Evolutionary conservation across 2,797 vertebrate species (phyloP).

Genomic region (Lemur catta): DNA sequence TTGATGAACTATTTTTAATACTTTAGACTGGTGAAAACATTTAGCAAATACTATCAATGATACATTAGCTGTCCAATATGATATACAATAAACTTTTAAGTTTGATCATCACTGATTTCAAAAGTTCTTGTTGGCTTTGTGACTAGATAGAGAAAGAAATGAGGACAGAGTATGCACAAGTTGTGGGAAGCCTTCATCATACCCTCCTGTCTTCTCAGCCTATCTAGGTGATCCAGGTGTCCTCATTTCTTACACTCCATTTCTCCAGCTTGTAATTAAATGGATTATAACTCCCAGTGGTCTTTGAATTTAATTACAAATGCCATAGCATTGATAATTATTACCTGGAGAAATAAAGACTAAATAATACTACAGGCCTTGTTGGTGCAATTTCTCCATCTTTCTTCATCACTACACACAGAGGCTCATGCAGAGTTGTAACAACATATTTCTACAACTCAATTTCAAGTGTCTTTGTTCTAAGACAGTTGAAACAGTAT

Average conservation of each 20-base stretch:
- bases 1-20: neutral
- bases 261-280: constrained; percentile 63
- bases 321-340: constrained; percentile 50
- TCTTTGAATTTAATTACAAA: constrained; percentile 68
- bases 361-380: neutral
- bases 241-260: constrained; percentile 50
- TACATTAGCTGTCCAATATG: neutral
- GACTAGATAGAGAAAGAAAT: neutral
- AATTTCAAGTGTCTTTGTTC: neutral
- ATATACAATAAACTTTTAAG: neutral
- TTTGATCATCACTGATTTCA: neutral
- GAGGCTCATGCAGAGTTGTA: neutral
- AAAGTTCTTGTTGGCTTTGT: neutral
- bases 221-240: neutral
- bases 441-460: neutral
- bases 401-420: neutral
- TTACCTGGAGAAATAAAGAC: constrained; percentile 54
- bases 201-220: neutral
- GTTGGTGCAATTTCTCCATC: neutral
- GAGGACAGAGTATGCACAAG: neutral
- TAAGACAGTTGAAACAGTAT: neutral
- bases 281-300: constrained; percentile 52
- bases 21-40: neutral
- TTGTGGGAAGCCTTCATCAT: too few species aligned
- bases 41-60: neutral